A percentile compares a stretch with the other conserved stretches of the same genome.
Evolutionary conservation across 2,797 vertebrate genomes (phyloP).

Genomic region (Decapterus maruadsi): DNA sequence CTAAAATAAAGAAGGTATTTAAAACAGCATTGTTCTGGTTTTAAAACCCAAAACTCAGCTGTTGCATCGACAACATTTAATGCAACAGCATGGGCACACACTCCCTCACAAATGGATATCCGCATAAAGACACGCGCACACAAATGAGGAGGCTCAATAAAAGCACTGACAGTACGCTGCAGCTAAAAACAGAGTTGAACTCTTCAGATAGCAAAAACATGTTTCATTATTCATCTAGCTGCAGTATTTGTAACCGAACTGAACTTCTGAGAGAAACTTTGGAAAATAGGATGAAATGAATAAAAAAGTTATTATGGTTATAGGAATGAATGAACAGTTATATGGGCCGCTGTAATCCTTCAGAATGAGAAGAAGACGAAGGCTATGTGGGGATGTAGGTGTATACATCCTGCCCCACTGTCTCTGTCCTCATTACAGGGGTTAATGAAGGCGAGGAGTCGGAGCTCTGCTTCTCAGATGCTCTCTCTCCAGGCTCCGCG

Average conservation of each 20-base stretch:
- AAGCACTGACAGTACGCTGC: not conserved
- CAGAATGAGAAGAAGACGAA: constrained; percentile 3
- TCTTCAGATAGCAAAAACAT: constrained; percentile 13
- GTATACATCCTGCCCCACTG: constrained; percentile 40
- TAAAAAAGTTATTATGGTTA: not conserved
- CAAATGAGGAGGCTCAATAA: not conserved
- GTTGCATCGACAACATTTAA: not conserved
- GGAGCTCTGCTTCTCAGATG: constrained; percentile 36
- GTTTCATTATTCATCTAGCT: constrained; percentile 43
- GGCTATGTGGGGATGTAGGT: constrained; percentile 21
- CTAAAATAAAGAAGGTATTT: no score
- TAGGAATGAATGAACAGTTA: not conserved
- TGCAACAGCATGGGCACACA: not conserved
- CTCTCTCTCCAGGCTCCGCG: constrained; percentile 25
- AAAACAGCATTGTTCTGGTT: no score
- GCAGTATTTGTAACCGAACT: not conserved
- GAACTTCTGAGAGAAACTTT: not conserved
- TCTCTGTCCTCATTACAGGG: constrained; percentile 79
- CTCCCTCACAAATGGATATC: not conserved
- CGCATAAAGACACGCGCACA: constrained; percentile 7
- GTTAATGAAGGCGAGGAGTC: constrained; percentile 75
- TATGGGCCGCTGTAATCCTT: not conserved
- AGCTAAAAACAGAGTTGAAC: constrained; percentile 11
- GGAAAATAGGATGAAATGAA: not conserved
- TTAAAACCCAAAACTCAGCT: not conserved